Evolutionary conservation across 53 echinoderm and acorn worm species (phyloP), one percentile per base, ranked within the genome.

Genomic region (Arbacia lixula): DNA sequence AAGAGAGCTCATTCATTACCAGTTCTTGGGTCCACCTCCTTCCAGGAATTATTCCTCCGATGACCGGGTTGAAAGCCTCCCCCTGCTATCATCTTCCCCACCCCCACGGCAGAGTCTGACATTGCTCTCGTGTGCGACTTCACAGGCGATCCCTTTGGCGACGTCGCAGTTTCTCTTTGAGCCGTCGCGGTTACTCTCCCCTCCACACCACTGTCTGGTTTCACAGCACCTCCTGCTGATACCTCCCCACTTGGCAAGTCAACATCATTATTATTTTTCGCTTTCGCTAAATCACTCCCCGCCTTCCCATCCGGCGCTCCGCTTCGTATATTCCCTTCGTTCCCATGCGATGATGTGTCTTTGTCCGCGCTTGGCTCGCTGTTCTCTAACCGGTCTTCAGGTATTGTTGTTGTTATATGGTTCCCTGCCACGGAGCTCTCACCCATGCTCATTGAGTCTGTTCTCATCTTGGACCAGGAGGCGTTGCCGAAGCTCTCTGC

Each of bases 401-500:
- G 82, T 27, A 81, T 81, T 46, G 82, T 81, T 33, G 64, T 64
- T 42, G 82, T 81, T 46, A 63, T n/a, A 64, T 81, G 82, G 50
- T 63, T 81, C 53, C 56, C 68, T 3, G 36, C 39, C 12, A 33
- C 40, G 52, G 88, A 27, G 60, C 49, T 62, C 39, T 91, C 84
- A 30, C 87, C 90, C 3, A 31, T 86, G 27, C 46, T 88, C 36
- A 94, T 81, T 8, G 94, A 91, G 71, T 94, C 94, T 24, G 86
- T 88, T 69, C 91, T 85, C 43, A 91, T 75, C 42, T 87, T 76
- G 24, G 98, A 94, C 98, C 94, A 94, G 0, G 98, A 92, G 0
- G 94, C 94, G 43, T 87, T 89, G 63, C 90, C 83, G 76, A 98
- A 98, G 24, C 94, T 98, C 60, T 98, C 98, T 1, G 90, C 86